Evolutionary conservation across 2,888 invertebrate species (phyloP).

Genomic region (Stenodema calcarata): DNA sequence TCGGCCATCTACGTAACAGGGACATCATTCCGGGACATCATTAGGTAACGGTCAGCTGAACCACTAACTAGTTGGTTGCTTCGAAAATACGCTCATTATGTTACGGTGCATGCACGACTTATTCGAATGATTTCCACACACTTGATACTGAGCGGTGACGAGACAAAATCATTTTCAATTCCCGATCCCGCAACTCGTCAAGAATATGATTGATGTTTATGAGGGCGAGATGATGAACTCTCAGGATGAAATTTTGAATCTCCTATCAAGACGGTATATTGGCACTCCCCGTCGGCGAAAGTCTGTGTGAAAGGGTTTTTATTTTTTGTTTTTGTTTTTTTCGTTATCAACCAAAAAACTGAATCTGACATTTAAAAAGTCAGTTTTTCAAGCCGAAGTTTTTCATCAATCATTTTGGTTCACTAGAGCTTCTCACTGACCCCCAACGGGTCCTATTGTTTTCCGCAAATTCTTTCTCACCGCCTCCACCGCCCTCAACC

Average conservation of each 20-base stretch:
- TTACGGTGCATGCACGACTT: no score
- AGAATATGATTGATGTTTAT: neutral
- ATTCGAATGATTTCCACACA: no score
- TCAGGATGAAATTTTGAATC: neutral
- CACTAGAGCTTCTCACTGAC: neutral
- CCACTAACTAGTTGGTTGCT: no score
- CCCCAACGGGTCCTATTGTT: constrained; percentile 19
- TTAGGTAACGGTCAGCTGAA: no score
- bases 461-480: neutral
- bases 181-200: neutral
- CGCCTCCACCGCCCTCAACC: neutral
- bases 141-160: no score
- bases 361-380: neutral
- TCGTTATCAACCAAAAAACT: neutral
- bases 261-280: neutral
- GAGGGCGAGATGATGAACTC: neutral
- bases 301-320: no score
- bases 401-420: constrained; percentile 16
- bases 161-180: neutral
- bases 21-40: no score
- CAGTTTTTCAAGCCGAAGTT: neutral
- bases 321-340: no score
- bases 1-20: no score
- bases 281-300: neutral
- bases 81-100: no score